These are phyloP conservation scores for Rutilus rutilus DNA, from an alignment of 2,113 vertebrate genomes.

Conservation along the genomic window DNA sequence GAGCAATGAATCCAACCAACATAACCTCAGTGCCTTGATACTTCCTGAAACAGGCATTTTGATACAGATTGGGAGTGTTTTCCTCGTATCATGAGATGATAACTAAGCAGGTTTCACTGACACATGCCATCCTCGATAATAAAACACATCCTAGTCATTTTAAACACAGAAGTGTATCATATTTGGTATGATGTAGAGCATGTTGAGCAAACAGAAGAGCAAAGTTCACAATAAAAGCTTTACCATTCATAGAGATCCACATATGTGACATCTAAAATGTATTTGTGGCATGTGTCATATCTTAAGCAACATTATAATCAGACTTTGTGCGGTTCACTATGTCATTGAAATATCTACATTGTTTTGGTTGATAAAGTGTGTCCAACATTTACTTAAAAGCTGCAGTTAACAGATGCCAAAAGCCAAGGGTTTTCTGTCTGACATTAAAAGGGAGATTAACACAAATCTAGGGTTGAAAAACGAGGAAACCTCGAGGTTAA, in stretches of 20 bases:
- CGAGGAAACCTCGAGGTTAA: slow-evolving; percentile 59
- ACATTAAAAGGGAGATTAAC: slow-evolving; percentile 67
- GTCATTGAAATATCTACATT: background rate
- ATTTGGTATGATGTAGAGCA: background rate
- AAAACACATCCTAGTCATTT: background rate
- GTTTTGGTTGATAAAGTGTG: background rate
- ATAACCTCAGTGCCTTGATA: background rate
- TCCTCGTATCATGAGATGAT: background rate
- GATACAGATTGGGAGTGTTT: background rate
- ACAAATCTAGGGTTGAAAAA: slow-evolving; percentile 46
- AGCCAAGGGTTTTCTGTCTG: background rate
- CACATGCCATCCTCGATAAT: background rate
- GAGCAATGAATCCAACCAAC: background rate
- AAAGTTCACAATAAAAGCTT: background rate
- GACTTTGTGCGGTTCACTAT: background rate
- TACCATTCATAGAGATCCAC: background rate
- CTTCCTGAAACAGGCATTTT: slow-evolving; percentile 9
- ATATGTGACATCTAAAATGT: background rate
- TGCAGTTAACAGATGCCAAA: slow-evolving; percentile 32
- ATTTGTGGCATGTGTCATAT: background rate
- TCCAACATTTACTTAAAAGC: slow-evolving; percentile 10
- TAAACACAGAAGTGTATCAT: background rate
- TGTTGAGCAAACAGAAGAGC: background rate
- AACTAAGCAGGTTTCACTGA: background rate
- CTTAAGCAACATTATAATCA: background rate